phyloP scores from a whole-genome alignment of 64 coral and sea anemone genomes.

The Stichodactyla helianthus region DNA sequence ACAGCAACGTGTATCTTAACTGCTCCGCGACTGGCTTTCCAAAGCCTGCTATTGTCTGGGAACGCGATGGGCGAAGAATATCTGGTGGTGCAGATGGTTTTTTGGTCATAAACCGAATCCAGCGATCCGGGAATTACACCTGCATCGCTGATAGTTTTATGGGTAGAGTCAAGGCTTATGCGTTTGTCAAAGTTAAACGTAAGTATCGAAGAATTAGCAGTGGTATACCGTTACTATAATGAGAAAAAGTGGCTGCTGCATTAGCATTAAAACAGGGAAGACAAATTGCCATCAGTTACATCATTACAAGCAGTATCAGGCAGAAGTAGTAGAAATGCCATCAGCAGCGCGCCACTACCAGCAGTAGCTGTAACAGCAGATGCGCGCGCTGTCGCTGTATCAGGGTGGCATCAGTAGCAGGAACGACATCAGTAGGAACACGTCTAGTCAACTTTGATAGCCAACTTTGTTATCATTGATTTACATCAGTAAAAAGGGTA shows the following conservation, averaged over 20 bases:
- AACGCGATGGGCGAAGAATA: constrained; percentile 9
- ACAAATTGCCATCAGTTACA: neutral
- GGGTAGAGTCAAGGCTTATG: constrained; percentile 13
- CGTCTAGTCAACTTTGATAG: neutral
- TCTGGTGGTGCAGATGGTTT: constrained; percentile 7
- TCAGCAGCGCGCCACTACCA: neutral
- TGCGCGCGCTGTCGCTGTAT: neutral
- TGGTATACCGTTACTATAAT: neutral
- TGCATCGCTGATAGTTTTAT: constrained; percentile 24
- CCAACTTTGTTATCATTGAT: neutral
- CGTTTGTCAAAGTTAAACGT: constrained; percentile 53
- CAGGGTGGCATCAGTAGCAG: neutral
- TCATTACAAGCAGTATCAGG: neutral
- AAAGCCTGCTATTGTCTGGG: constrained; percentile 39
- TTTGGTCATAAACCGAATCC: constrained; percentile 21
- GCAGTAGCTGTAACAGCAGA: neutral
- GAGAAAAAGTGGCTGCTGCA: neutral
- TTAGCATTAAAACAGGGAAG: neutral
- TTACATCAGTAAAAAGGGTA: neutral
- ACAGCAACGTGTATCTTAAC: constrained; percentile 51
- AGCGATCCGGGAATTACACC: constrained; percentile 45
- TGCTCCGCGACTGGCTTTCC: constrained; percentile 50
- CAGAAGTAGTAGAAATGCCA: neutral
- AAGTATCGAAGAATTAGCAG: constrained; percentile 8
- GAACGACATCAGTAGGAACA: neutral